Evolutionary conservation across 2,113 vertebrate genomes (phyloP).

Genomic region (Recurvirostra avosetta): DNA sequence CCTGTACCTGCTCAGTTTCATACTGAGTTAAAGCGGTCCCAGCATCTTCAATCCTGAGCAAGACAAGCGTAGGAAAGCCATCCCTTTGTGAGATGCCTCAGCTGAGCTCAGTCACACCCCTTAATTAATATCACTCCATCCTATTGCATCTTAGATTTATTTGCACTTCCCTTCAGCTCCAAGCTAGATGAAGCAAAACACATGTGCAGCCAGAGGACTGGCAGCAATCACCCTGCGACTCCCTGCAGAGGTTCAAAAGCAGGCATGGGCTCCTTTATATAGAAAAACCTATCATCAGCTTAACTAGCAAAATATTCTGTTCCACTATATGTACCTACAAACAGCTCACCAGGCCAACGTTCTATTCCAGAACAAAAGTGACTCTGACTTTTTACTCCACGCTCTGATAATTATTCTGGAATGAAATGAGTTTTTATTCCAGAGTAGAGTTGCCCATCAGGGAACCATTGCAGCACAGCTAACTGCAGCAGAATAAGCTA

Average conservation of each 20-base stretch:
- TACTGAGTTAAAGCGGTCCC: not conserved
- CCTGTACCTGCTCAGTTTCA: not conserved
- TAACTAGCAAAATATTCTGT: not conserved
- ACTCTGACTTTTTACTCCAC: not conserved
- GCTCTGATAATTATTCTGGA: not conserved
- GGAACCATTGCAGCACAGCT: not conserved
- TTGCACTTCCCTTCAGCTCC: not conserved
- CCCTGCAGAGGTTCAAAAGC: not conserved
- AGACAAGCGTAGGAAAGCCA: not conserved
- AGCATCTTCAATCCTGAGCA: not conserved
- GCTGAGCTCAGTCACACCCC: not conserved
- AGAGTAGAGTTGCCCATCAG: not conserved
- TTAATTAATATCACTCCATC: not conserved
- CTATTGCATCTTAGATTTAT: not conserved
- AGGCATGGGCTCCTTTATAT: not conserved
- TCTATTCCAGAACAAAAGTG: not conserved
- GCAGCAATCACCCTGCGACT: not conserved
- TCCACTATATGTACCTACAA: not conserved
- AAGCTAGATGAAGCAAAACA: not conserved
- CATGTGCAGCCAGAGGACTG: not conserved
- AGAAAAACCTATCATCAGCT: not conserved
- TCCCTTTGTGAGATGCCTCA: not conserved
- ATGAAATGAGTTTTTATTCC: conserved; percentile 24
- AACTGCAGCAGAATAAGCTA: conserved; percentile 2
- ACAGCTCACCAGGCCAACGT: not conserved